phyloP scores from a whole-genome alignment of 2,113 vertebrate species.

The Macquaria ambigua region DNA sequence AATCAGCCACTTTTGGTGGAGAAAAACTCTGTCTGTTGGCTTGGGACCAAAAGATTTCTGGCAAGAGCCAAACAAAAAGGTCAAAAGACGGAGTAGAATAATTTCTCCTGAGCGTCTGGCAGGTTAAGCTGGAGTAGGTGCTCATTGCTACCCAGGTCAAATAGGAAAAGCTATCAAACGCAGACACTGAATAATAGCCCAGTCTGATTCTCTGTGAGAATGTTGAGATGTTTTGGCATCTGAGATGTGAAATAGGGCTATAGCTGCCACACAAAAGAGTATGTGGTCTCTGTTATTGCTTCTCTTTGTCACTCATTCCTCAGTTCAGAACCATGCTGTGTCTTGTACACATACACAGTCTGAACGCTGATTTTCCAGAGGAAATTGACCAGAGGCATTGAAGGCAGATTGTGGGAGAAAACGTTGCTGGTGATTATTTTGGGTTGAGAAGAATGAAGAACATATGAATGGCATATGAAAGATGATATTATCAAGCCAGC shows the following conservation, averaged over 20 bases:
- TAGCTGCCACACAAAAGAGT: slow-evolving; percentile 35
- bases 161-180: slow-evolving; percentile 36
- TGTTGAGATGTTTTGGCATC: slow-evolving; percentile 50
- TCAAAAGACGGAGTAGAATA: slow-evolving; percentile 45
- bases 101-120: slow-evolving; percentile 48
- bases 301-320: slow-evolving; percentile 59
- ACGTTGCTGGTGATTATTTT: slow-evolving; percentile 1
- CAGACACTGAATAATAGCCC: slow-evolving; percentile 65
- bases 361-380: neutral
- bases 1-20: slow-evolving; percentile 36
- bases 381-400: slow-evolving; percentile 13
- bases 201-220: slow-evolving; percentile 55
- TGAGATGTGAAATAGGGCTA: slow-evolving; percentile 43
- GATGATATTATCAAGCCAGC: neutral
- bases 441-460: neutral
- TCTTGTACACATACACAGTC: slow-evolving; percentile 18
- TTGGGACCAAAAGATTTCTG: slow-evolving; percentile 59
- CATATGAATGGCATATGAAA: neutral
- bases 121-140: slow-evolving; percentile 46
- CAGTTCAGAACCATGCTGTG: slow-evolving; percentile 43
- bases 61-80: slow-evolving; percentile 62
- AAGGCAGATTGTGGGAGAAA: slow-evolving; percentile 18
- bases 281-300: slow-evolving; percentile 49
- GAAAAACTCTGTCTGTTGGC: slow-evolving; percentile 49
- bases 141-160: slow-evolving; percentile 59